These are phyloP conservation scores for Chrysaora quinquecirrha DNA, from an alignment of 30 jellyfish, hydroid and myxozoan genomes.

Conservation along the genomic window DNA sequence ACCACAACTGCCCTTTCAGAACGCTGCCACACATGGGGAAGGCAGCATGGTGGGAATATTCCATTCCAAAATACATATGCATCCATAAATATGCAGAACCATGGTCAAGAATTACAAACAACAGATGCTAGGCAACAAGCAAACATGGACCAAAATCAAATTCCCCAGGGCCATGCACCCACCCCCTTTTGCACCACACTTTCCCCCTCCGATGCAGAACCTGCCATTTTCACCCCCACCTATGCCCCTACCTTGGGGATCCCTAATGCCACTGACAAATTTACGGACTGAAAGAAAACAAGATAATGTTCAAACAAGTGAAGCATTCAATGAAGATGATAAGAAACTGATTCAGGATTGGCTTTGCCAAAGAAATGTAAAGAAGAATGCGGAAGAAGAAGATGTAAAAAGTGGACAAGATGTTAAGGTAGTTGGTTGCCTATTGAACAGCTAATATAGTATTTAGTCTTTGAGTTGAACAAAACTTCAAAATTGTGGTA, in stretches of 20 bases:
- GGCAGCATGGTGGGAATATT: too few relatives aligned
- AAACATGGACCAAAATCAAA: neutral
- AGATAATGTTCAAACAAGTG: neutral
- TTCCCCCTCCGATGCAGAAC: neutral
- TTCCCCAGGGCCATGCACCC: neutral
- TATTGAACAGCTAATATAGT: too few relatives aligned
- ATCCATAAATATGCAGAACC: too few relatives aligned
- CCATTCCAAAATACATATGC: too few relatives aligned
- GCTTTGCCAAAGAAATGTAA: constrained; percentile 29
- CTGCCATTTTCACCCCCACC: neutral
- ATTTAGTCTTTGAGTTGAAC: too few relatives aligned
- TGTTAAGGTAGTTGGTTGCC: constrained; percentile 48
- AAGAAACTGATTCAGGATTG: constrained; percentile 26
- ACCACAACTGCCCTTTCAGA: too few relatives aligned
- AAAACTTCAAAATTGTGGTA: too few relatives aligned
- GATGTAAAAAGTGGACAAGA: neutral
- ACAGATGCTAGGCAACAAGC: too few relatives aligned
- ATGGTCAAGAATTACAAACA: too few relatives aligned
- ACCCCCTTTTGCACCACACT: neutral
- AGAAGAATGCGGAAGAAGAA: neutral
- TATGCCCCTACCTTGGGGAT: neutral
- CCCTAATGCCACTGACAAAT: constrained; percentile 1
- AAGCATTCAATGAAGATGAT: constrained; percentile 13
- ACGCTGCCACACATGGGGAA: too few relatives aligned
- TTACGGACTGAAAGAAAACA: neutral